phyloP scores from a whole-genome alignment of 2,113 vertebrate genomes.

The Lepus europaeus region DNA sequence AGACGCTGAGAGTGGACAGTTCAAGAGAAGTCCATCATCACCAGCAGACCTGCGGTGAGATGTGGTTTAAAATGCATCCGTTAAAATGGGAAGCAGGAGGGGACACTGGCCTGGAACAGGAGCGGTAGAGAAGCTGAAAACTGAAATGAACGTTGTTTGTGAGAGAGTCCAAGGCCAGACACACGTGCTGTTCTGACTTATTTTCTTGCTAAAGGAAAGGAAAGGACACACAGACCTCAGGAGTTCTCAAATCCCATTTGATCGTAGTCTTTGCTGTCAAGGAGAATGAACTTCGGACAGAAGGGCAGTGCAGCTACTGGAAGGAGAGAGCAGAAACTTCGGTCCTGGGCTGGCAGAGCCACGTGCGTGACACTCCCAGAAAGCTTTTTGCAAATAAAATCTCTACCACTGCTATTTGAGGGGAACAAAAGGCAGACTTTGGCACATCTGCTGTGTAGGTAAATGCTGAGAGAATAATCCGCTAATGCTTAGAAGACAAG shows the following conservation, averaged over 20 bases:
- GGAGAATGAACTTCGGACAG: conserved; percentile 8
- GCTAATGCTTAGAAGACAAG: neutral
- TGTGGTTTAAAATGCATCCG: neutral
- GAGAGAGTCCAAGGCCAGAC: neutral
- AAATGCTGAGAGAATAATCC: neutral
- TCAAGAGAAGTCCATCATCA: neutral
- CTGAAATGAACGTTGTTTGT: neutral
- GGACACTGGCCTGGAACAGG: neutral
- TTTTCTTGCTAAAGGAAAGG: neutral
- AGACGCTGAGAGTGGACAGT: neutral
- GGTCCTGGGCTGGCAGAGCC: neutral
- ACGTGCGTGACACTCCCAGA: neutral
- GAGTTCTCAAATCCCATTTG: neutral
- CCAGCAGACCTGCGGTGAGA: neutral
- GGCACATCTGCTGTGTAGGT: neutral
- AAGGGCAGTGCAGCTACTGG: fast-evolving
- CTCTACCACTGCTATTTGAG: neutral
- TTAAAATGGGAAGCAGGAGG: neutral
- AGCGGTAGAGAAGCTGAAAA: neutral
- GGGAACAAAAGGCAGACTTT: neutral
- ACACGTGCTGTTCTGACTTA: neutral
- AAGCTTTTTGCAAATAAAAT: neutral
- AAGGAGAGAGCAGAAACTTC: neutral
- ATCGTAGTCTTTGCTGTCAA: conserved; percentile 30
- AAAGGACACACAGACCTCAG: neutral